These are phyloP conservation scores for Pollenia labialis DNA, from an alignment of 2,888 invertebrate genomes.

Conservation along the genomic window DNA sequence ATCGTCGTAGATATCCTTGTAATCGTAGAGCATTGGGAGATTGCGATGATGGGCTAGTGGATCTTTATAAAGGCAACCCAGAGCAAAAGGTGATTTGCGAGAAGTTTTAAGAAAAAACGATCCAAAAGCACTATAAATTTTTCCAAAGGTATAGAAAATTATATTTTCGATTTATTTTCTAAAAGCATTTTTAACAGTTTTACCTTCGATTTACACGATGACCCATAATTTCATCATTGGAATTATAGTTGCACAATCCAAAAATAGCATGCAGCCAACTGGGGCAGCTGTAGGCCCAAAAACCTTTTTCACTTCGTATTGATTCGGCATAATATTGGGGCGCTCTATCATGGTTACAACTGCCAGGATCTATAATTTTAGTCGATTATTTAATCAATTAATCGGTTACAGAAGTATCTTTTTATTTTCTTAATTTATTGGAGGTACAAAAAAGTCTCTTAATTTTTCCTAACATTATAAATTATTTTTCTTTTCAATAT, in stretches of 20 bases:
- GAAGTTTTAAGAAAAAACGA: slow-evolving; percentile 84
- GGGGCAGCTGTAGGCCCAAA: slow-evolving; percentile 86
- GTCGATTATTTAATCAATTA: no score
- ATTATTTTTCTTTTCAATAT: no score
- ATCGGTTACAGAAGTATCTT: no score
- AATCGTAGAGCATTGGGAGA: slow-evolving; percentile 65
- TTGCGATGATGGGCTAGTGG: background rate
- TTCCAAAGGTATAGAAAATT: background rate
- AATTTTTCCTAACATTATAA: no score
- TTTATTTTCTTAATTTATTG: no score
- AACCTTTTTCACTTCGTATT: slow-evolving; percentile 84
- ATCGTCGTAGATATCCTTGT: slow-evolving; percentile 66
- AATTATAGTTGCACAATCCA: slow-evolving; percentile 84
- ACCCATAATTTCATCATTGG: slow-evolving; percentile 84
- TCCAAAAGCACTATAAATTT: slow-evolving; percentile 83
- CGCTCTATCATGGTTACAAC: slow-evolving; percentile 87
- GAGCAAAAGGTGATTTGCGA: slow-evolving; percentile 75
- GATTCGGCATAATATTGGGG: slow-evolving; percentile 87
- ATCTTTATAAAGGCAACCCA: slow-evolving; percentile 71
- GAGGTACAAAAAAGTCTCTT: no score
- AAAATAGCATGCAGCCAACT: slow-evolving; percentile 85
- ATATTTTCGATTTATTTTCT: no score
- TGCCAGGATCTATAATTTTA: slow-evolving; percentile 84
- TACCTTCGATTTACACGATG: slow-evolving; percentile 85
- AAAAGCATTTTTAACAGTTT: background rate